Conservation (phyloP, 2,888 invertebrate species). For the Blomia tropicalis region DNA sequence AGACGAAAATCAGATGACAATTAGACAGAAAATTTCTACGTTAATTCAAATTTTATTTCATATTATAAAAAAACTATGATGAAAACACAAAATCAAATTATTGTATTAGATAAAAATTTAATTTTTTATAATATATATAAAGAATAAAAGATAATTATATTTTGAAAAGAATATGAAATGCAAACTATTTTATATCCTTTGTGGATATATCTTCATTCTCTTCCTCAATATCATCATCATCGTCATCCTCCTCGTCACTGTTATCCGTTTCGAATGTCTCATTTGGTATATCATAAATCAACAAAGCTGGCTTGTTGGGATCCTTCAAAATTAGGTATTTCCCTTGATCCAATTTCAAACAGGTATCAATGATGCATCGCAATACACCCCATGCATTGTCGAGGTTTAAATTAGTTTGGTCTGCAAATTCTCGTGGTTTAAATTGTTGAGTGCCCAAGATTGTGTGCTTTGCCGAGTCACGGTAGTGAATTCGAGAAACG, state of each 20-base stretch:
- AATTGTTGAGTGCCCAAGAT: constrained; percentile 94
- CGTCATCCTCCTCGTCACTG: constrained; percentile 67
- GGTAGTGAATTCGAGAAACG: constrained; percentile 81
- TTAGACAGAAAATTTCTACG: too few species aligned
- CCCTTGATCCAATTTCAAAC: constrained; percentile 91
- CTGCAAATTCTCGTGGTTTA: constrained; percentile 94
- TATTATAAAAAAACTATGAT: too few species aligned
- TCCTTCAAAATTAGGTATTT: constrained; percentile 92
- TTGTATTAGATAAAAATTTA: too few species aligned
- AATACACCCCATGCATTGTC: constrained; percentile 99
- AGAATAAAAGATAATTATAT: too few species aligned
- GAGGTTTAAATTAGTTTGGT: constrained; percentile 96
- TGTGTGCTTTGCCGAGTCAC: constrained; percentile 88
- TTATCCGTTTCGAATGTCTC: constrained; percentile 95
- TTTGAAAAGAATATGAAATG: too few species aligned
- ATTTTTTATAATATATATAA: too few species aligned
- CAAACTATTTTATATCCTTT: not conserved
- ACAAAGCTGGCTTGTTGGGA: constrained; percentile 93
- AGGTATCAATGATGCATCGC: constrained; percentile 87
- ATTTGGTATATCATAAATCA: constrained; percentile 93
- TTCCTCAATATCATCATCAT: constrained; percentile 33
- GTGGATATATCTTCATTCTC: not conserved
- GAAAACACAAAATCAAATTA: too few species aligned
- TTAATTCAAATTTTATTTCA: too few species aligned
- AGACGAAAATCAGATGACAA: too few species aligned